Evolutionary conservation across 1,140 invertebrate species (phyloP).

Genomic region (Drosophila paulistorum): DNA sequence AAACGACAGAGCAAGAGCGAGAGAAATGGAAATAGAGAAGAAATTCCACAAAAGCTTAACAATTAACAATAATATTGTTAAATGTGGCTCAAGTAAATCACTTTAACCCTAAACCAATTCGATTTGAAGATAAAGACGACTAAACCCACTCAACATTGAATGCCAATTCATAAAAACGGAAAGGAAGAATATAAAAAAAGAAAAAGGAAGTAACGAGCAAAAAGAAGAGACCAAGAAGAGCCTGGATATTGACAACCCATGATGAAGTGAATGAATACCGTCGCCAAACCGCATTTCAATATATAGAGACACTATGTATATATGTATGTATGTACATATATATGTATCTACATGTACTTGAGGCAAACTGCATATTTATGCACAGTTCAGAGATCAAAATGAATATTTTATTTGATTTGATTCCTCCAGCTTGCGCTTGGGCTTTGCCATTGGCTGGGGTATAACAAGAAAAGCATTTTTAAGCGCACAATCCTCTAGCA

Average conservation of each 20-base stretch:
- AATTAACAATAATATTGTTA: slow-evolving; percentile 54
- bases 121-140: slow-evolving; percentile 1
- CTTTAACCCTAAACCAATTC: slow-evolving; percentile 46
- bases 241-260: slow-evolving; percentile 1
- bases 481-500: slow-evolving; percentile 60
- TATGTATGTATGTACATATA: slow-evolving; percentile 33
- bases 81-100: slow-evolving; percentile 50
- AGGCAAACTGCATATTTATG: slow-evolving; percentile 67
- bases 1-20: background rate
- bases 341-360: slow-evolving; percentile 14
- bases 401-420: slow-evolving; percentile 80
- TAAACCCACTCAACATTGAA: slow-evolving; percentile 20
- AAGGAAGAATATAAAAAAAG: background rate
- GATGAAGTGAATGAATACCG: slow-evolving; percentile 49
- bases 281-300: slow-evolving; percentile 60
- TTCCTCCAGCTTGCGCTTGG: slow-evolving; percentile 46
- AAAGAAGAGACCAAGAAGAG: slow-evolving; percentile 43
- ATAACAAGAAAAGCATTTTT: slow-evolving; percentile 74
- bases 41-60: slow-evolving; percentile 20
- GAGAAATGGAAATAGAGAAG: background rate
- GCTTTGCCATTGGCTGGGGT: slow-evolving; percentile 32
- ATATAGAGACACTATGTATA: slow-evolving; percentile 16
- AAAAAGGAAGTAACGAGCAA: background rate
- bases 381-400: slow-evolving; percentile 80
- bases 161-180: slow-evolving; percentile 7